These are phyloP conservation scores for Cylindroiulus punctatus DNA, from an alignment of 2,888 invertebrate genomes.

Conservation along the genomic window DNA sequence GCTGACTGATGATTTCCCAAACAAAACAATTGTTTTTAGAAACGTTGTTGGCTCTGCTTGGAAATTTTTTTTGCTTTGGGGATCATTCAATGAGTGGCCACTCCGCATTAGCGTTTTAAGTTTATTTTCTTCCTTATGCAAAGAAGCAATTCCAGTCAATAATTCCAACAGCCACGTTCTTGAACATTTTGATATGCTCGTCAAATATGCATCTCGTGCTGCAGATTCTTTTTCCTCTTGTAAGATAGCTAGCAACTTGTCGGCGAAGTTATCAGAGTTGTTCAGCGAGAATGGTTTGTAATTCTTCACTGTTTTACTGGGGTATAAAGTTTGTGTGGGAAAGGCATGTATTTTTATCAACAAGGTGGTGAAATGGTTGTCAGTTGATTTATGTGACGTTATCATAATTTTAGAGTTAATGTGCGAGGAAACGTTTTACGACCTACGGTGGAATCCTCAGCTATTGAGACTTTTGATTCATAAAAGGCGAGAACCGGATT, in stretches of 20 bases:
- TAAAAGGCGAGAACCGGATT: background rate
- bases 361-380: no score
- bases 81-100: slow-evolving; percentile 46
- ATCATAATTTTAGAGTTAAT: background rate
- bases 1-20: background rate
- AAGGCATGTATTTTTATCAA: background rate
- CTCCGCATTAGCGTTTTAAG: slow-evolving; percentile 35
- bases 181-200: background rate
- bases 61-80: slow-evolving; percentile 44
- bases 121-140: background rate
- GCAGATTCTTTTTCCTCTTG: background rate
- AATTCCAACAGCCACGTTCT: background rate
- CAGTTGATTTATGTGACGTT: background rate
- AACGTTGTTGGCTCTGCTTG: slow-evolving; percentile 37
- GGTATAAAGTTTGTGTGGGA: background rate
- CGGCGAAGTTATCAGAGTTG: background rate
- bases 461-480: slow-evolving; percentile 3
- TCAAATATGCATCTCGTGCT: slow-evolving; percentile 2
- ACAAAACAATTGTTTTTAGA: slow-evolving; percentile 40
- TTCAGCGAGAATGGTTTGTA: slow-evolving; percentile 1
- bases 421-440: slow-evolving; percentile 40
- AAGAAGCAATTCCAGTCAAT: background rate
- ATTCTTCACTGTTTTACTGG: background rate
- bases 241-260: background rate
- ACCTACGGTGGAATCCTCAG: slow-evolving; percentile 53